A percentile compares a stretch with the other conserved stretches of the same genome.
Evolutionary conservation across 2,888 invertebrate species (phyloP).

Genomic region (Adelphocoris suturalis): DNA sequence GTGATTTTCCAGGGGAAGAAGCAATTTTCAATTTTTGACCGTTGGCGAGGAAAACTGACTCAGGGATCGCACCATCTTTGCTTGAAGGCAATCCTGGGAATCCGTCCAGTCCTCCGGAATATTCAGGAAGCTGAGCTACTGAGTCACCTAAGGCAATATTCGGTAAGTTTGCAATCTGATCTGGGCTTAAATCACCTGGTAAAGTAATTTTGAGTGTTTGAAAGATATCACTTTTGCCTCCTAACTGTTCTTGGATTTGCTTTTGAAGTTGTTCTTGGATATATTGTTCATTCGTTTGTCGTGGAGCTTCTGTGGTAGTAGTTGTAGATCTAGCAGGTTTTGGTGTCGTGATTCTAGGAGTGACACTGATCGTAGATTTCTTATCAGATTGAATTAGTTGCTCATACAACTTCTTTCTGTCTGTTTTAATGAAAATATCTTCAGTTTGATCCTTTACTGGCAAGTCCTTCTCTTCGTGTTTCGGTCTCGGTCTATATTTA

Average conservation of each 20-base stretch:
- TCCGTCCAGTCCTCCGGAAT: slow-evolving; percentile 33
- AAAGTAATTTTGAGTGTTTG: slow-evolving; percentile 73
- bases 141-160: slow-evolving; percentile 73
- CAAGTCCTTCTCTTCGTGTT: slow-evolving; percentile 62
- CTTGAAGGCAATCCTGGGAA: slow-evolving; percentile 36
- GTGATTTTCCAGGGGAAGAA: slow-evolving; percentile 58
- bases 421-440: slow-evolving; percentile 74
- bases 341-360: slow-evolving; percentile 79
- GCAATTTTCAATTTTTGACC: slow-evolving; percentile 77
- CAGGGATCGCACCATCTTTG: slow-evolving; percentile 55
- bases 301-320: slow-evolving; percentile 63
- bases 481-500: slow-evolving; percentile 73
- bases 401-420: slow-evolving; percentile 75
- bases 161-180: slow-evolving; percentile 74
- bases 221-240: slow-evolving; percentile 73
- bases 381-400: slow-evolving; percentile 74
- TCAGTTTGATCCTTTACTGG: slow-evolving; percentile 69
- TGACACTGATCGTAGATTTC: slow-evolving; percentile 55
- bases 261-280: slow-evolving; percentile 81
- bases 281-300: slow-evolving; percentile 80
- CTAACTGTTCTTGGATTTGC: slow-evolving; percentile 81
- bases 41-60: slow-evolving; percentile 75
- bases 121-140: slow-evolving; percentile 70
- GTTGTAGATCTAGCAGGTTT: slow-evolving; percentile 72
- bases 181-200: slow-evolving; percentile 73